Evolutionary conservation across 2,888 invertebrate genomes (phyloP).

Genomic region (Petrolisthes manimaculis): DNA sequence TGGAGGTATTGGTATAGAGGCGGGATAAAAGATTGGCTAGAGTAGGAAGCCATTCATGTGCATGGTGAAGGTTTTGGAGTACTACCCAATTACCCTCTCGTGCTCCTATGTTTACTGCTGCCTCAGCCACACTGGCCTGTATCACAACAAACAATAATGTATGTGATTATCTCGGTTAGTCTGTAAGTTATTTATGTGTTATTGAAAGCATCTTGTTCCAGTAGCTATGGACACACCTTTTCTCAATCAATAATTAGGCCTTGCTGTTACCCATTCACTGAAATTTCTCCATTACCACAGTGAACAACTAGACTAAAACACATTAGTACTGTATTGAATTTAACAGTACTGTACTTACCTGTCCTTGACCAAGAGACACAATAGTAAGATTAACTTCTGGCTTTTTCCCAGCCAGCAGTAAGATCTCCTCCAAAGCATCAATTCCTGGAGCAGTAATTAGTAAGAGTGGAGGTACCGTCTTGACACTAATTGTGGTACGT

Average conservation of each 20-base stretch:
- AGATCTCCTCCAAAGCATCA: slow-evolving; percentile 54
- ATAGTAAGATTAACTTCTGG: slow-evolving; percentile 36
- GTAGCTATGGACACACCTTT: neutral
- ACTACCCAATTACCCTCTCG: slow-evolving; percentile 57
- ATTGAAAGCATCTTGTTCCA: too few species aligned
- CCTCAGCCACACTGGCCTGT: slow-evolving; percentile 50
- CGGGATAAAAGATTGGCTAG: slow-evolving; percentile 45
- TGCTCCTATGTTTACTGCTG: slow-evolving; percentile 24
- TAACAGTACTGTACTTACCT: slow-evolving; percentile 32
- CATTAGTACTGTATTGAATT: neutral
- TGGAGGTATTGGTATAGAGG: slow-evolving; percentile 11
- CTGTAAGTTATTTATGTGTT: neutral
- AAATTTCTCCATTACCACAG: neutral
- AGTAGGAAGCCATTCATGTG: slow-evolving; percentile 54
- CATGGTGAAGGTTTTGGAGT: slow-evolving; percentile 60
- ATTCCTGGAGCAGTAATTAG: slow-evolving; percentile 51
- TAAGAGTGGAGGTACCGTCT: slow-evolving; percentile 43
- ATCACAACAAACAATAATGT: neutral
- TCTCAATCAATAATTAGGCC: neutral
- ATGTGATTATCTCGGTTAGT: neutral
- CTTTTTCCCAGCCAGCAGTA: slow-evolving; percentile 24
- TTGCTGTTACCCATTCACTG: neutral
- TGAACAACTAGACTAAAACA: neutral
- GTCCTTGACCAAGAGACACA: slow-evolving; percentile 60
- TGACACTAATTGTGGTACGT: neutral